Evolutionary conservation across 2,797 vertebrate genomes (phyloP).

Genomic region (Syndactyla subalaris): DNA sequence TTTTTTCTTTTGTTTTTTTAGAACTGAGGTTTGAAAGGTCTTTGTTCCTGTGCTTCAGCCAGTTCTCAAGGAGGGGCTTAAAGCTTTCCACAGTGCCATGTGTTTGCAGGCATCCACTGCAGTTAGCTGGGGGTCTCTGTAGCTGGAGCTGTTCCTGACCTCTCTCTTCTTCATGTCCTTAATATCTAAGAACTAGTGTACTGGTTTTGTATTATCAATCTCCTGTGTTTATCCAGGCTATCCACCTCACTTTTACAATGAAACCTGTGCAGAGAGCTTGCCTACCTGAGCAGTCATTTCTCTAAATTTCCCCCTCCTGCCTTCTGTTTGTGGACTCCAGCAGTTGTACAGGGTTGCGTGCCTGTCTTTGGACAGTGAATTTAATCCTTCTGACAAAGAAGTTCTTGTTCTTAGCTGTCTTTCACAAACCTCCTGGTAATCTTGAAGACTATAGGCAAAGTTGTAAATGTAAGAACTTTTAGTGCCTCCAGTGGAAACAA

Average conservation of each 20-base stretch:
- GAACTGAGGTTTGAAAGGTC: background rate
- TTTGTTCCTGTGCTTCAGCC: background rate
- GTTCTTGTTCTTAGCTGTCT: background rate
- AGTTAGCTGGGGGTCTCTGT: background rate
- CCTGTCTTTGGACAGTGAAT: background rate
- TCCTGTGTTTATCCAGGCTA: background rate
- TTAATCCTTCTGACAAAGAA: background rate
- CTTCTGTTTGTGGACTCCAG: background rate
- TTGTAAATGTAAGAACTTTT: background rate
- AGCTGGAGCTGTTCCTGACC: background rate
- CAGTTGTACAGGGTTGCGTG: background rate
- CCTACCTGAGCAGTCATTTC: background rate
- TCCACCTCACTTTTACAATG: background rate
- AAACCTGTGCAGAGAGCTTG: background rate
- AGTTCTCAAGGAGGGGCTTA: background rate
- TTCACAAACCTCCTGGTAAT: background rate
- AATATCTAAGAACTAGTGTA: background rate
- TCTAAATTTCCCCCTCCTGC: fast-evolving
- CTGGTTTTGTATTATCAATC: background rate
- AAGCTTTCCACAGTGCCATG: background rate
- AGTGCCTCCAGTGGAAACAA: background rate
- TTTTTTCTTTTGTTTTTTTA: background rate
- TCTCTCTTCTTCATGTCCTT: background rate
- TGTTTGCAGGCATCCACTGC: background rate
- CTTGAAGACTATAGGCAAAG: too few species aligned